Evolutionary conservation across 1,140 invertebrate species (phyloP).

Genomic region (Drosophila busckii): DNA sequence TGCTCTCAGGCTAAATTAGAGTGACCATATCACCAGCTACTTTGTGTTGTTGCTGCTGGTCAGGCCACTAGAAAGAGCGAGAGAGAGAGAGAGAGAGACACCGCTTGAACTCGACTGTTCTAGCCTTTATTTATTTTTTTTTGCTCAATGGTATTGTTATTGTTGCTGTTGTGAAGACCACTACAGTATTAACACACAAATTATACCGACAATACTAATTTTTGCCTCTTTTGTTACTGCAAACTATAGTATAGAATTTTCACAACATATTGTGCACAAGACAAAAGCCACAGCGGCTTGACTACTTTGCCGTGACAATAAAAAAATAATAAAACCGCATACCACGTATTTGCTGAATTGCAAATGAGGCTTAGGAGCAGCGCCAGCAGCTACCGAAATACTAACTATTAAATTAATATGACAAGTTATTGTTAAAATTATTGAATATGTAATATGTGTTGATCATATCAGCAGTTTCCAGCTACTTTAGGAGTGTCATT

Average conservation of each 20-base stretch:
- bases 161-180: constrained; percentile 5
- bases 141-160: constrained; percentile 15
- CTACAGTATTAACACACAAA: constrained; percentile 45
- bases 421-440: background rate
- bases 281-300: constrained; percentile 25
- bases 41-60: constrained; percentile 62
- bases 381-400: constrained; percentile 47
- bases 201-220: constrained; percentile 47
- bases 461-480: background rate
- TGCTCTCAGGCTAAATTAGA: constrained; percentile 36
- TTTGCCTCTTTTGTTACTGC: constrained; percentile 27
- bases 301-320: constrained; percentile 14
- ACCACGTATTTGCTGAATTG: constrained; percentile 35
- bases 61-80: constrained; percentile 40
- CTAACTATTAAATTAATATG: constrained; percentile 6
- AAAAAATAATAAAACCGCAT: constrained; percentile 16
- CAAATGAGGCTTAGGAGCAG: constrained; percentile 24
- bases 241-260: constrained; percentile 41
- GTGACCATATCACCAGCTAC: constrained; percentile 50
- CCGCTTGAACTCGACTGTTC: constrained; percentile 14
- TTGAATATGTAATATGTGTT: constrained; percentile 14
- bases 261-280: constrained; percentile 53
- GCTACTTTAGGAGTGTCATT: background rate
- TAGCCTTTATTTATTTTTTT: constrained; percentile 7
- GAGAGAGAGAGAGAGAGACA: background rate